These are phyloP conservation scores for Synanthedon andrenaeformis DNA, from an alignment of 2,888 invertebrate species.

Conservation along the genomic window DNA sequence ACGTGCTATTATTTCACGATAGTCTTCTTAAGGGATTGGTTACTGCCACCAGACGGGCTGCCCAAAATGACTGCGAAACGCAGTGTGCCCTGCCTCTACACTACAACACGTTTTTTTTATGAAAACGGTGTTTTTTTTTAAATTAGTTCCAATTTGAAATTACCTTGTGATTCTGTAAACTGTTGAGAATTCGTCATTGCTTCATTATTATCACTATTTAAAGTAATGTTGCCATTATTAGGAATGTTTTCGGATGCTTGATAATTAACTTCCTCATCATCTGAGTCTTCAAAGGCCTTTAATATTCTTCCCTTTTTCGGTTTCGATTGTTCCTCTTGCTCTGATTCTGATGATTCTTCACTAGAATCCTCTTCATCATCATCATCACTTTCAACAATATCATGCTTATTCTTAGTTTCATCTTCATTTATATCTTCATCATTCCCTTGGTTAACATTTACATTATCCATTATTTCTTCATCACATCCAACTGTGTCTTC, in stretches of 20 bases:
- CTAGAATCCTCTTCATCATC: constrained; percentile 33
- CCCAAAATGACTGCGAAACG: too few relatives aligned
- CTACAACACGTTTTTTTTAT: too few relatives aligned
- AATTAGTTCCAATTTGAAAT: too few relatives aligned
- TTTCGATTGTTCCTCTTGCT: constrained; percentile 15
- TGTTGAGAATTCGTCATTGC: constrained; percentile 8
- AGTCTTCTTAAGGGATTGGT: too few relatives aligned
- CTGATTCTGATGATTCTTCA: constrained; percentile 39
- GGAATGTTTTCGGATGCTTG: background rate
- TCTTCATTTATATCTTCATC: constrained; percentile 27
- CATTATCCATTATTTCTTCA: constrained; percentile 11
- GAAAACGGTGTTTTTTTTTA: too few relatives aligned
- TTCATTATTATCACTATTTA: background rate
- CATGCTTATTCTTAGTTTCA: constrained; percentile 24
- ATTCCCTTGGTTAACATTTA: constrained; percentile 17
- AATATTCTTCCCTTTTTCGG: constrained; percentile 52
- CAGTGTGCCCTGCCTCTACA: too few relatives aligned
- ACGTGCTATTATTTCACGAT: too few relatives aligned
- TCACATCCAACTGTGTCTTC: constrained; percentile 7
- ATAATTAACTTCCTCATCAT: constrained; percentile 33
- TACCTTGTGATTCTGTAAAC: constrained; percentile 39
- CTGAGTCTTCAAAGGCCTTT: constrained; percentile 63
- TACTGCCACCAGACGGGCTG: too few relatives aligned
- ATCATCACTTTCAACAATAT: constrained; percentile 17
- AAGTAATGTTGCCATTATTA: background rate